Evolutionary conservation across 2,888 invertebrate genomes (phyloP), one percentile per base, ranked within the genome.

Genomic region (Argyresthia albistria): DNA sequence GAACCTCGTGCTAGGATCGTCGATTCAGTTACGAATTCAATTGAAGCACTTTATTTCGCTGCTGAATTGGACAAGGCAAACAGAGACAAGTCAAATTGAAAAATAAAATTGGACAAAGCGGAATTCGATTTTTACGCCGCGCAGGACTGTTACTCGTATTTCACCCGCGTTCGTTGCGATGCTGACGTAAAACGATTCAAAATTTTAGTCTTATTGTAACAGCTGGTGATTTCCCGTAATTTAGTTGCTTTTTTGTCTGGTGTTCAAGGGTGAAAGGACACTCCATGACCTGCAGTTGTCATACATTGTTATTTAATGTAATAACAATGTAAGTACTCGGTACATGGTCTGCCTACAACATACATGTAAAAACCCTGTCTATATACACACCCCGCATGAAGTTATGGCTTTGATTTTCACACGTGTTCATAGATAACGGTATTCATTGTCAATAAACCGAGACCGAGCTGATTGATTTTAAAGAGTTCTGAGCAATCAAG

Each of bases 231-330:
- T 53, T 45, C 48, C 50, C 43, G 35, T 42, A 16, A 35, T 49
- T 49, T 52, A 4, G 25, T 25, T 25, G 6, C n/a, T 50, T 52
- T 43, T 52, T 35, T 50, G 36, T 35, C 51, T 51, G 42, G 50
- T 43, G n/a, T 12, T 48, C 50, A 35, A 55, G 51, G 55, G 37
- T 53, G 50, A 53, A 51, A 39, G 43, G 46, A 51, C 49, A 35
- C 43, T 15, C 35, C 25, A 50, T 48, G 48, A 48, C 48, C 48
- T 39, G 37, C 12, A 35, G 25, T 25, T 25, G 25, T 25, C 6
- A 2, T 25, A 25, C 25, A 25, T 25, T 25, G 6, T 6, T 25
- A n/a, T n/a, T n/a, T n/a, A n/a, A n/a, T n/a, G n/a, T n/a, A n/a
- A n/a, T n/a, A n/a, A n/a, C n/a, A n/a, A n/a, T n/a, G n/a, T n/a